Conservation (phyloP, 1,140 invertebrate genomes). For the Ericerus pela region DNA sequence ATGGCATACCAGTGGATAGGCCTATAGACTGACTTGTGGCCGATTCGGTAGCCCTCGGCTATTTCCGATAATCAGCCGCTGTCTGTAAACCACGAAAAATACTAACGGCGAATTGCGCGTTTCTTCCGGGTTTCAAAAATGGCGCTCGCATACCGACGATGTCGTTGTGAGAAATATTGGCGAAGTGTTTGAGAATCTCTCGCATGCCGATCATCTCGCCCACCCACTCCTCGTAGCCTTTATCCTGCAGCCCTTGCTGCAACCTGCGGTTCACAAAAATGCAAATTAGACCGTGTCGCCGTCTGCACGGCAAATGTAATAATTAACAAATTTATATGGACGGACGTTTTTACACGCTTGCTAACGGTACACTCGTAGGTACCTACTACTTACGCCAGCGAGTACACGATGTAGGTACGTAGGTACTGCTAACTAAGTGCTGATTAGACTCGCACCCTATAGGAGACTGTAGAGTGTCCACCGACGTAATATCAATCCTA, state of each 20-base stretch:
- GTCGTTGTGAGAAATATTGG: conserved; percentile 64
- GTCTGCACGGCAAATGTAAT: neutral
- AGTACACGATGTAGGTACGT: neutral
- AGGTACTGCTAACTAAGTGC: too few species aligned
- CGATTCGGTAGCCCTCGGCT: too few species aligned
- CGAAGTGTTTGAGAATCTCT: conserved; percentile 65
- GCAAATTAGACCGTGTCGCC: conserved; percentile 14
- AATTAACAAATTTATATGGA: neutral
- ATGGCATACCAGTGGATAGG: too few species aligned
- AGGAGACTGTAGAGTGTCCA: too few species aligned
- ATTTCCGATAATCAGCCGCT: too few species aligned
- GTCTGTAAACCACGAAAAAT: too few species aligned
- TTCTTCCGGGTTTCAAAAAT: conserved; percentile 75
- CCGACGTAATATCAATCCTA: too few species aligned
- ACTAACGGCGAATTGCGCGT: conserved; percentile 74
- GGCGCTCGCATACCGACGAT: conserved; percentile 79
- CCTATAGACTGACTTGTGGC: too few species aligned
- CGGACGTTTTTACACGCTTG: neutral
- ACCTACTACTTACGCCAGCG: neutral
- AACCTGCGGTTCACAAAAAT: too few species aligned
- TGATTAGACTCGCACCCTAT: too few species aligned
- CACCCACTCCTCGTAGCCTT: conserved; percentile 79
- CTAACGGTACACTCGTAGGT: neutral
- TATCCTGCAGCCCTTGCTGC: conserved; percentile 68
- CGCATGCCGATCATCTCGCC: conserved; percentile 88